A percentile compares a stretch with the other conserved stretches of the same genome.
phyloP scores from a whole-genome alignment of 2,797 vertebrate species.

The Sebastes itinus region DNA sequence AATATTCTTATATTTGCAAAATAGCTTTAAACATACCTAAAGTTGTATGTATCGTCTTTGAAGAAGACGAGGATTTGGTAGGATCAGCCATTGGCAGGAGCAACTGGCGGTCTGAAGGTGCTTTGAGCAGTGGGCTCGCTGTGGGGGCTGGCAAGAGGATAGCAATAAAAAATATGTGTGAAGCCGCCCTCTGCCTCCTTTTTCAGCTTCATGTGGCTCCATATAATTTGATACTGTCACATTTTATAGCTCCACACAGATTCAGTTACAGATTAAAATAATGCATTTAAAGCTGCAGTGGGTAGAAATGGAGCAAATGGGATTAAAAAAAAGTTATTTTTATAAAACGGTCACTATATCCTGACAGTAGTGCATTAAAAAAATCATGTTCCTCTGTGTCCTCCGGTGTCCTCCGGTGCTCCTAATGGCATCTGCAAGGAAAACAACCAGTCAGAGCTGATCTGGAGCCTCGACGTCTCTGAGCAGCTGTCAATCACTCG shows the following conservation, averaged over 20 bases:
- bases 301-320: too few relatives aligned
- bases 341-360: too few relatives aligned
- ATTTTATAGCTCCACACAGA: background rate
- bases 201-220: constrained; percentile 6
- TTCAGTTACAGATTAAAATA: background rate
- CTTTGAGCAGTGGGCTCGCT: constrained; percentile 20
- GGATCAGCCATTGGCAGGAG: constrained; percentile 13
- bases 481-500: too few relatives aligned
- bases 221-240: background rate
- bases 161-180: constrained; percentile 9
- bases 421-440: too few relatives aligned
- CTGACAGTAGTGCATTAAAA: too few relatives aligned
- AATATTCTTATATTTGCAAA: background rate
- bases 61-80: background rate
- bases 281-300: background rate
- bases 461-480: too few relatives aligned
- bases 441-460: too few relatives aligned
- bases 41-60: background rate
- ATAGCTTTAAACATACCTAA: background rate
- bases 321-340: too few relatives aligned
- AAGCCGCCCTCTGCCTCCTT: constrained; percentile 12
- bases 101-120: constrained; percentile 11
- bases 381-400: too few relatives aligned
- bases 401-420: too few relatives aligned
- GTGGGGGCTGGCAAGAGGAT: constrained; percentile 29